Evolutionary conservation across 2,888 invertebrate genomes (phyloP).

Genomic region (Caenorhabditis sp.): DNA sequence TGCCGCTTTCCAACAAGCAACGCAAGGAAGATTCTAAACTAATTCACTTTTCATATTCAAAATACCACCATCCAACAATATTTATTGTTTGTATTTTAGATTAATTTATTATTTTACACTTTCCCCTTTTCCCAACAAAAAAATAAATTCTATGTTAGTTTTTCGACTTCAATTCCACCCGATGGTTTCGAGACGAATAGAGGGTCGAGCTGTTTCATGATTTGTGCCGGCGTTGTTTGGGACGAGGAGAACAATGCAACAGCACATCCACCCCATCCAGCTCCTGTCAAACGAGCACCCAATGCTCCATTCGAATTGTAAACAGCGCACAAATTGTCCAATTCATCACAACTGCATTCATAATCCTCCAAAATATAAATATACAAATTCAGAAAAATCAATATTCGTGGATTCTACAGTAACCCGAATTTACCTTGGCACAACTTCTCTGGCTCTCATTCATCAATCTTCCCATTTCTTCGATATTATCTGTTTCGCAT

Average conservation of each 20-base stretch:
- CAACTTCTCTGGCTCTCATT: slow-evolving; percentile 84
- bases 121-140: neutral
- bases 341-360: slow-evolving; percentile 87
- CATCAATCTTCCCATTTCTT: slow-evolving; percentile 81
- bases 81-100: slow-evolving; percentile 7
- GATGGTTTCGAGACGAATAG: slow-evolving; percentile 49
- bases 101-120: neutral
- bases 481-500: slow-evolving; percentile 73
- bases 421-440: slow-evolving; percentile 7
- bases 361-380: slow-evolving; percentile 74
- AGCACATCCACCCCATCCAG: slow-evolving; percentile 83
- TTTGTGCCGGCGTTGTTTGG: slow-evolving; percentile 4
- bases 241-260: slow-evolving; percentile 79
- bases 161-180: slow-evolving; percentile 40
- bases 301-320: slow-evolving; percentile 75
- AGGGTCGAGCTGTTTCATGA: slow-evolving; percentile 19
- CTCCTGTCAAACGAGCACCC: slow-evolving; percentile 88
- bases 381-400: too few species aligned
- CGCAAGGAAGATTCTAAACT: slow-evolving; percentile 53
- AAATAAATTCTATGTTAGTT: neutral
- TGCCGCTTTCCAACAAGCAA: slow-evolving; percentile 65
- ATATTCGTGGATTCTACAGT: too few species aligned
- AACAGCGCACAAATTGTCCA: slow-evolving; percentile 77
- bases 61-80: neutral
- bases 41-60: neutral